Evolutionary conservation across 30 jellyfish, hydroid and myxozoan genomes (phyloP).

Genomic region (Hydractinia echinata): DNA sequence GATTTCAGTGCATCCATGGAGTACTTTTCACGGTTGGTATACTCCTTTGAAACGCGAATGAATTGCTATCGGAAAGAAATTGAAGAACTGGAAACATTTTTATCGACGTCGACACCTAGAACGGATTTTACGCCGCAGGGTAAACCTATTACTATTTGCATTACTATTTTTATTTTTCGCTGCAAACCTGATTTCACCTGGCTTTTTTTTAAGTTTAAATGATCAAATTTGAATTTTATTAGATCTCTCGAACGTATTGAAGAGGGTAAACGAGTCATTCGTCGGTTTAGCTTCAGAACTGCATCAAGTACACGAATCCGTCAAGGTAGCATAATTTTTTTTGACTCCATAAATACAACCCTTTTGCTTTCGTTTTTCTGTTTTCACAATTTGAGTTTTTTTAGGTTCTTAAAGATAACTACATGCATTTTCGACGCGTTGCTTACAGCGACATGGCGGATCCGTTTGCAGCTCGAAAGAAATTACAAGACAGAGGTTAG

Average conservation of each 20-base stretch:
- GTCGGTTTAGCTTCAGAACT: conserved; percentile 78
- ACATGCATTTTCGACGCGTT: conserved; percentile 53
- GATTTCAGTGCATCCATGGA: conserved; percentile 72
- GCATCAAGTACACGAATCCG: conserved; percentile 64
- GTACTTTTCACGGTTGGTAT: conserved; percentile 55
- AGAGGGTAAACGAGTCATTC: conserved; percentile 67
- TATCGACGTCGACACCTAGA: conserved; percentile 50
- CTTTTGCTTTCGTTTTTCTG: too few species aligned
- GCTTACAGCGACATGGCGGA: conserved; percentile 50
- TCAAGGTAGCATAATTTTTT: conserved; percentile 40
- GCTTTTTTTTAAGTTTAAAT: neutral
- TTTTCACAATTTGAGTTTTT: neutral
- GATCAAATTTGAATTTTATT: neutral
- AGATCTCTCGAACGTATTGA: conserved; percentile 29
- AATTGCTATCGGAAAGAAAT: conserved; percentile 56
- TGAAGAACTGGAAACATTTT: conserved; percentile 73
- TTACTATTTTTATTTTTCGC: neutral
- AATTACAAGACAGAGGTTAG: neutral
- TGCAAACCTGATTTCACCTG: neutral
- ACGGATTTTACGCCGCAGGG: conserved; percentile 79
- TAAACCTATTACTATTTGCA: neutral
- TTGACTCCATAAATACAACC: neutral
- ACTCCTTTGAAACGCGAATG: conserved; percentile 64
- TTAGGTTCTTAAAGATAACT: conserved; percentile 54
- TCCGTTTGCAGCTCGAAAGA: conserved; percentile 41